Conservation (phyloP, 1,140 invertebrate species). For the Hesperophylax magnus region DNA sequence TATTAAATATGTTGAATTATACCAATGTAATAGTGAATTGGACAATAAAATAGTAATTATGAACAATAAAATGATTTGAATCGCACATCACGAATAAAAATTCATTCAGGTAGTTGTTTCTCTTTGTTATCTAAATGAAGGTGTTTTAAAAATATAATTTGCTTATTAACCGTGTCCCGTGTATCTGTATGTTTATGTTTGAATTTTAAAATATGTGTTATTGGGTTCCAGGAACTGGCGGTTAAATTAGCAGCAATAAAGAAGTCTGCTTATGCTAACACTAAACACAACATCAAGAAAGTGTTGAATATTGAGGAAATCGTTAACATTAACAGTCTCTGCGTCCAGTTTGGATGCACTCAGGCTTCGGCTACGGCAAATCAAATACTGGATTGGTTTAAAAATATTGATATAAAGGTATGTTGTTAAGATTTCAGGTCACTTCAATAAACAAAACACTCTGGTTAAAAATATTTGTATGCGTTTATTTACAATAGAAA, state of each 20-base stretch:
- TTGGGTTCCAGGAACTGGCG: slow-evolving; percentile 55
- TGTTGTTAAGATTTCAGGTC: neutral
- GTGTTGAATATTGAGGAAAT: slow-evolving; percentile 58
- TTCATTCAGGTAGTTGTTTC: too few species aligned
- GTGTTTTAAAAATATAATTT: too few species aligned
- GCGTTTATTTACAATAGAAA: too few species aligned
- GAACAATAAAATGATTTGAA: too few species aligned
- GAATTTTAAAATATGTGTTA: neutral
- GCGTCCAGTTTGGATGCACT: slow-evolving; percentile 60
- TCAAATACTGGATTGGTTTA: slow-evolving; percentile 58
- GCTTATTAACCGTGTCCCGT: too few species aligned
- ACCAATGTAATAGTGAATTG: too few species aligned
- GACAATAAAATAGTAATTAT: too few species aligned
- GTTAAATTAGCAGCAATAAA: slow-evolving; percentile 59
- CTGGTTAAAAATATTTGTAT: too few species aligned
- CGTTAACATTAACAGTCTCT: slow-evolving; percentile 58
- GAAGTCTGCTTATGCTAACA: slow-evolving; percentile 59
- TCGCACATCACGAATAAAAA: too few species aligned
- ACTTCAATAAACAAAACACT: too few species aligned
- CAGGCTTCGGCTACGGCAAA: slow-evolving; percentile 58
- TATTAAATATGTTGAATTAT: too few species aligned
- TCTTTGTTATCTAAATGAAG: too few species aligned
- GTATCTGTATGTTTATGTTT: neutral
- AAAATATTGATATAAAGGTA: slow-evolving; percentile 54
- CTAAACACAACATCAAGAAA: slow-evolving; percentile 58